Evolutionary conservation across 2,888 invertebrate genomes (phyloP).

Genomic region (Sphaeridia pumilis): DNA sequence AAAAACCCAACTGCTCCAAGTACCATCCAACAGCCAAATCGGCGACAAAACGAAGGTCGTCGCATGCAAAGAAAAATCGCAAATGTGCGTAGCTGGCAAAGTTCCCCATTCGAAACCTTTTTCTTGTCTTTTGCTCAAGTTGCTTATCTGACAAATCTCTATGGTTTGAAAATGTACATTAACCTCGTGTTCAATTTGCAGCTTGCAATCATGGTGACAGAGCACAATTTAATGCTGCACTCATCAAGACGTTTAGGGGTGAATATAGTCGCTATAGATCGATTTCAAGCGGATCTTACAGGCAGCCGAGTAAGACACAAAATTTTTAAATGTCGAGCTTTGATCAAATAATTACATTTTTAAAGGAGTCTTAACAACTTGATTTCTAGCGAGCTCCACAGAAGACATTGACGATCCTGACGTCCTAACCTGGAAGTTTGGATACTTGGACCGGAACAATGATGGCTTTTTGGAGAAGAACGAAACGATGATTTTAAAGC

Average conservation of each 20-base stretch:
- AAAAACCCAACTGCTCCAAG: slow-evolving; percentile 55
- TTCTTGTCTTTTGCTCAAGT: background rate
- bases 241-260: slow-evolving; percentile 71
- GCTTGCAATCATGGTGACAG: slow-evolving; percentile 65
- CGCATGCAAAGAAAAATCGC: slow-evolving; percentile 29
- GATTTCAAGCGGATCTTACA: slow-evolving; percentile 13
- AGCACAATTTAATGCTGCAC: slow-evolving; percentile 65
- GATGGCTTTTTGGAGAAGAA: slow-evolving; percentile 64
- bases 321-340: background rate
- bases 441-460: slow-evolving; percentile 63
- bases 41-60: slow-evolving; percentile 32
- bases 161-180: background rate
- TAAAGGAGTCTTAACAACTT: background rate
- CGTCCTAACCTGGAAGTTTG: slow-evolving; percentile 67
- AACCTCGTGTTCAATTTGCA: slow-evolving; percentile 35
- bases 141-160: background rate
- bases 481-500: slow-evolving; percentile 69
- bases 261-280: slow-evolving; percentile 43
- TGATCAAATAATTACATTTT: background rate
- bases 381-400: background rate
- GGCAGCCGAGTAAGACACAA: slow-evolving; percentile 2
- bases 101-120: background rate
- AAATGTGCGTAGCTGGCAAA: slow-evolving; percentile 24
- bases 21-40: slow-evolving; percentile 30
- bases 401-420: slow-evolving; percentile 25